phyloP scores from a whole-genome alignment of 2,797 vertebrate genomes.

The Poecile montanus region DNA sequence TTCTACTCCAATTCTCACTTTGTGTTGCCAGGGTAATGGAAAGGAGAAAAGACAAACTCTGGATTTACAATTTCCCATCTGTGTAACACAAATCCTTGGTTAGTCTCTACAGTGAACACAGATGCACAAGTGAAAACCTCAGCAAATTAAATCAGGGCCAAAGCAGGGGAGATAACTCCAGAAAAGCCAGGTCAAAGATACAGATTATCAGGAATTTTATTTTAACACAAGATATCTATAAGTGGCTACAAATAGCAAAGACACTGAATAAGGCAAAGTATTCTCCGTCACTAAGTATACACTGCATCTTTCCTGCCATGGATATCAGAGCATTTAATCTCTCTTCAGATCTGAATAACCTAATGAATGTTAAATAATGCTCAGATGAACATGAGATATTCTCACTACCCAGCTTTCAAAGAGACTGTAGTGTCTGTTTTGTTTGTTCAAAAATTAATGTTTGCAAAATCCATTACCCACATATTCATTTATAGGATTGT shows the following conservation, averaged over 20 bases:
- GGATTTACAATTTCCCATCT: neutral
- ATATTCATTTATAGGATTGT: neutral
- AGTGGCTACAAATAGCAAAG: neutral
- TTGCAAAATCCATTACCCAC: neutral
- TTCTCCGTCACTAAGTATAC: neutral
- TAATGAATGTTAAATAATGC: neutral
- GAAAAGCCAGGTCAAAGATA: neutral
- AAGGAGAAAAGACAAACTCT: neutral
- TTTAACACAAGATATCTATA: neutral
- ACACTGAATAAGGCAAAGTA: neutral
- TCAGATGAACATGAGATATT: neutral
- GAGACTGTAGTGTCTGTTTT: neutral
- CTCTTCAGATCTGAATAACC: neutral
- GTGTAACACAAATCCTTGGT: neutral
- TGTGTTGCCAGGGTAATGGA: neutral
- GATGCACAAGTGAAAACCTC: neutral
- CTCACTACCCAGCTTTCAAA: neutral
- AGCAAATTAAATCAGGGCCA: neutral
- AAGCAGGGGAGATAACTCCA: neutral
- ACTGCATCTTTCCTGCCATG: neutral
- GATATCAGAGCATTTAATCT: neutral
- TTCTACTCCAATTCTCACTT: neutral
- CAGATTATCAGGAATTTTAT: neutral
- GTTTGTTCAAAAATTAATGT: neutral
- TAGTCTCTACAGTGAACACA: fast-evolving